Base-by-base conservation (phyloP, 2,888 invertebrate genomes). In the Scrobipalpa costella region DNA sequence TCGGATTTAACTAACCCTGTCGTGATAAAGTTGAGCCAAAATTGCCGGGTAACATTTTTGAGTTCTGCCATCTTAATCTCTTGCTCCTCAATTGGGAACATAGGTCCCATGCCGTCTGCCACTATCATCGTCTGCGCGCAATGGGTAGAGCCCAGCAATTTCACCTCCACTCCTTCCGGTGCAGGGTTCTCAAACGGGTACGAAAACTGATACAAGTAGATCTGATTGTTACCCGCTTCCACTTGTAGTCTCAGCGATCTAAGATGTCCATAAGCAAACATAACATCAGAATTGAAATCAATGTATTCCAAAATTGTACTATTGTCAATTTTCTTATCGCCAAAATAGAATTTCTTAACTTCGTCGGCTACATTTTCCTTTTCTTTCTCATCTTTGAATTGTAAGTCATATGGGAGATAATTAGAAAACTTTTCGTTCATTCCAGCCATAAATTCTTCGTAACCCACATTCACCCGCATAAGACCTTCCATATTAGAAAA, bases 271-370 rank as follows among this genome's bases (percentile, higher is more conserved):
- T 69, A 70, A 5, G 61, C 67, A 38, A 75, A 76, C 33, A 71
- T 52, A 0, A 74, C 62, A 90, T 94, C 90, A 1, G 80, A 69
- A 55, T 77, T 81, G 57, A 73, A 86, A 63, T 85, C 70, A 0
- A 84, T 67, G 55, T 72, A 85, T 2, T 61, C 61, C 13, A 78
- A 66, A 61, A 83, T 64, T 34, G 69, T 76, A 0, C 75, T 68
- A 3, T 73, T 69, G 1, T 58, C 68, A 0, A 85, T 66, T 0
- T 71, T 64, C 27, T 79, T 66, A 0, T 76, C 66, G 5, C 79
- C 82, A 68, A 84, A 84, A 66, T 80, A 83, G 68, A 76, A 81
- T 15, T 73, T 38, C 81, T 74, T 77, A 79, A 82, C 61, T 58
- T 64, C 38, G 13, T 71, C 57, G 0, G 75, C 73, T 3, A 83